phyloP scores from a whole-genome alignment of 2,113 vertebrate species.

The Chaetodon trifascialis region DNA sequence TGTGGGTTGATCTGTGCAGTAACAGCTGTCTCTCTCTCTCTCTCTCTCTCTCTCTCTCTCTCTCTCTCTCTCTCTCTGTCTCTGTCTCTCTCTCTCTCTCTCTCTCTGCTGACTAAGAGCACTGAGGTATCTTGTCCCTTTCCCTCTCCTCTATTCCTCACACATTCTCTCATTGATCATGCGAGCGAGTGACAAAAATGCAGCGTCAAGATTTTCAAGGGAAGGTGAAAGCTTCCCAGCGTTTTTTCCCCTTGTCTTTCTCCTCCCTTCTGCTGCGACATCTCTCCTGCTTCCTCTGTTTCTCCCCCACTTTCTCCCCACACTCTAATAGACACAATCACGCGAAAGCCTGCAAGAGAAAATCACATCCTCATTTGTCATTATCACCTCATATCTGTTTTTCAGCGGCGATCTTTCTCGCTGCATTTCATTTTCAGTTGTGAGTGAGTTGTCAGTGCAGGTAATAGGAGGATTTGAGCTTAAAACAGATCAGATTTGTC shows the following conservation, averaged over 20 bases:
- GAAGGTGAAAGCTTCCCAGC: slow-evolving; percentile 40
- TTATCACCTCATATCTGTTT: slow-evolving; percentile 65
- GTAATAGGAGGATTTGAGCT: slow-evolving; percentile 52
- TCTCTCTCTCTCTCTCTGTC: neutral
- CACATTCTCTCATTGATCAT: slow-evolving; percentile 44
- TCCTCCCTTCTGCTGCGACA: slow-evolving; percentile 6
- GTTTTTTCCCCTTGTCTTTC: slow-evolving; percentile 10
- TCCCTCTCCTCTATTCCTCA: slow-evolving; percentile 29
- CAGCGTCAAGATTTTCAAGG: slow-evolving; percentile 28
- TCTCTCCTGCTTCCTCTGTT: slow-evolving; percentile 6
- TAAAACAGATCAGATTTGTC: slow-evolving; percentile 59
- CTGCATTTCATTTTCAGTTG: slow-evolving; percentile 66
- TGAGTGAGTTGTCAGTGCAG: slow-evolving; percentile 53
- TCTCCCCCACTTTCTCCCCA: slow-evolving; percentile 25
- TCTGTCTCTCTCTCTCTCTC: neutral
- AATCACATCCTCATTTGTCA: slow-evolving; percentile 63
- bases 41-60: neutral
- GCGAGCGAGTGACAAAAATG: slow-evolving; percentile 36
- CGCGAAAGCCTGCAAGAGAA: slow-evolving; percentile 21
- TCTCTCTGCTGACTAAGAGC: slow-evolving; percentile 29
- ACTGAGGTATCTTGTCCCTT: neutral
- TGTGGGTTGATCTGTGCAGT: neutral
- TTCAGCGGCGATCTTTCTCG: slow-evolving; percentile 47
- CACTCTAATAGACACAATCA: slow-evolving; percentile 28
- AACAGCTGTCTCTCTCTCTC: neutral